These are phyloP conservation scores for Nannospalax galili DNA, from an alignment of 2,113 vertebrate genomes.

Conservation along the genomic window DNA sequence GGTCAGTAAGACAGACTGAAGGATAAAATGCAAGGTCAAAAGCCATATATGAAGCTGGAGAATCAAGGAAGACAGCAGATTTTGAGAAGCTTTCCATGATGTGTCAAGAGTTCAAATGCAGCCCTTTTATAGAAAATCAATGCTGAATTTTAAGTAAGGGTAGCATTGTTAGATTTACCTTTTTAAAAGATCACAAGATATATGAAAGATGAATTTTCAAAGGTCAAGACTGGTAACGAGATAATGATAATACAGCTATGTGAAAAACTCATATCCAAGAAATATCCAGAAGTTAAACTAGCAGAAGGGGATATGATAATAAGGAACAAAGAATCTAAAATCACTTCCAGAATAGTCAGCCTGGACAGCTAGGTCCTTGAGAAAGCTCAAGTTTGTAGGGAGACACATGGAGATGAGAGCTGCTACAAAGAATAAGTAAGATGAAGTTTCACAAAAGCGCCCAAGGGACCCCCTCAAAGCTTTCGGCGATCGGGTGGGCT, in stretches of 20 bases:
- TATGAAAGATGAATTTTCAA: neutral
- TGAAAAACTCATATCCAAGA: constrained; percentile 37
- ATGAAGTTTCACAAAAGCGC: neutral
- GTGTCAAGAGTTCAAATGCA: neutral
- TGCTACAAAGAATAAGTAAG: neutral
- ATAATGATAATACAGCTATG: neutral
- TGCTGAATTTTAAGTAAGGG: neutral
- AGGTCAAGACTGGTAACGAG: neutral
- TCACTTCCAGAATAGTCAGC: neutral
- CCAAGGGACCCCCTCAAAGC: too few relatives aligned
- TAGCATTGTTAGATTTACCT: neutral
- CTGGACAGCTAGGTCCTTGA: neutral
- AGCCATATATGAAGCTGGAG: neutral
- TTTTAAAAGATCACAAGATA: neutral
- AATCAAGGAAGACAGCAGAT: neutral
- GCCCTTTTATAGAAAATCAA: neutral
- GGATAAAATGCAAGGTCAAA: neutral
- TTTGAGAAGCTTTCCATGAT: neutral
- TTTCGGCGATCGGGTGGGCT: too few relatives aligned
- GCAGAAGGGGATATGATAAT: neutral
- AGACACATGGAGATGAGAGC: neutral
- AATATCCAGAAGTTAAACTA: neutral
- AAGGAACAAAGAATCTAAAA: neutral
- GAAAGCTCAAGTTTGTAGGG: neutral
- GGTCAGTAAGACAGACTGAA: neutral